Evolutionary conservation across 2,797 vertebrate genomes (phyloP), one percentile per base, ranked within the genome.

Genomic region (Eutrigla gurnardus): DNA sequence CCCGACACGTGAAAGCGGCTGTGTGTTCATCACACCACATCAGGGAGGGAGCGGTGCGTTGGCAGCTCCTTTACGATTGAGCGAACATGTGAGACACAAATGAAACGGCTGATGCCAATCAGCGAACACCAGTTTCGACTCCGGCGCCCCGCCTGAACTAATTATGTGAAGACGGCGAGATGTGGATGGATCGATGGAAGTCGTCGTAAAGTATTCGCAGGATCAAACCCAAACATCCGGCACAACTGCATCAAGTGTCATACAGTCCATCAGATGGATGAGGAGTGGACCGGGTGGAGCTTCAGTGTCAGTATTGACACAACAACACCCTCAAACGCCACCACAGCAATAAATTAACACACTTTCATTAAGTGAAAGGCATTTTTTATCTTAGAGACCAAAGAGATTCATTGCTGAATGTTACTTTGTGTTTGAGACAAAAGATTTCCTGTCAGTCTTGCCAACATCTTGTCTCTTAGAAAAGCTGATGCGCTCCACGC

Each of bases 371-470:
- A 46, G 42, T 54, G 36, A 17, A 65, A 76, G 59, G 55, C 11
- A 35, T 55, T 67, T 53, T 45, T 64, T n/a, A n/a, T n/a, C n/a
- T n/a, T 59, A 42, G 59, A 61, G 53, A 64, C 33, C 17, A n/a
- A 49, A 57, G 60, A 58, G 58, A 81, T 65, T 65, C 15, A 65
- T 43, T 57, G 54, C 14, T 1, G 25, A 4, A 65, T 55, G 25
- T 7, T 9, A 55, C 8, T 66, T 25, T 61, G 18, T 54, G 40
- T 43, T 65, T 45, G 54, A 70, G 55, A 70, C n/a, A 15, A 43
- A 70, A 50, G 18, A 49, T 55, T 71, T 52, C 7, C 59, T 18
- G 4, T 67, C 43, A 32, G 57, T 7, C 37, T 36, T 37, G 40
- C 46, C 47, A 33, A 18, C 58, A 33, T 25, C 7, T 18, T 33